A percentile compares a stretch with the other conserved stretches of the same genome.
Conservation (phyloP, 2,888 invertebrate genomes). For the Halictus quadricinctus region DNA sequence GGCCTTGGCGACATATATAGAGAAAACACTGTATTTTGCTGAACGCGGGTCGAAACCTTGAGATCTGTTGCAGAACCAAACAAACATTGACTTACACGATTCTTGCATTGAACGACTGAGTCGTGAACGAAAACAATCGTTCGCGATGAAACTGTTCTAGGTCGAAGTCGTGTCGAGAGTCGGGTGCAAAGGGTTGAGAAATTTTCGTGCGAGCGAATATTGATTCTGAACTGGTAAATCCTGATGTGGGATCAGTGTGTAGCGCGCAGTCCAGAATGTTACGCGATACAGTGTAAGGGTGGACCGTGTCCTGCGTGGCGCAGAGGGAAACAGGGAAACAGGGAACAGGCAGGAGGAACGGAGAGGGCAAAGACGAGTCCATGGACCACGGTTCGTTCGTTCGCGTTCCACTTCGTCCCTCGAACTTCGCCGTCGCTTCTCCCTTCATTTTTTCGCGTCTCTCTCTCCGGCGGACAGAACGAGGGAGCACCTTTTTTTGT, state of each 20-base stretch:
- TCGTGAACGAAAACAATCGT: no score
- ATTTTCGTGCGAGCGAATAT: not conserved
- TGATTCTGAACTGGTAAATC: not conserved
- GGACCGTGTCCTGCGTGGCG: not conserved
- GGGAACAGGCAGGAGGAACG: not conserved
- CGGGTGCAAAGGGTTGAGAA: not conserved
- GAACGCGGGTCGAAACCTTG: not conserved
- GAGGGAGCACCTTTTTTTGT: constrained; percentile 53
- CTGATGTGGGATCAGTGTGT: not conserved
- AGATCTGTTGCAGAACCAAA: not conserved
- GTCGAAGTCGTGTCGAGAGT: not conserved
- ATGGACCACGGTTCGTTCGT: constrained; percentile 5
- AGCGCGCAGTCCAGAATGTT: not conserved
- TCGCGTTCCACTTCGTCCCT: constrained; percentile 19
- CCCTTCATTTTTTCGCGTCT: constrained; percentile 7
- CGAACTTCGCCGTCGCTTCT: constrained; percentile 12
- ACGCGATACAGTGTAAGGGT: constrained; percentile 5
- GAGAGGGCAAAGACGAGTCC: constrained; percentile 18
- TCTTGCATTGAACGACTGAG: not conserved
- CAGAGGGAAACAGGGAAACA: not conserved
- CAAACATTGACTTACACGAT: not conserved
- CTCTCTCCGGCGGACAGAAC: not conserved
- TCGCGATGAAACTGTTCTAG: not conserved
- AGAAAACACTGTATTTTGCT: not conserved
- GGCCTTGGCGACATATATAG: no score